A percentile compares a stretch with the other conserved stretches of the same genome.
These are phyloP conservation scores for Hyles lineata DNA, from an alignment of 2,888 invertebrate species.

Conservation along the genomic window DNA sequence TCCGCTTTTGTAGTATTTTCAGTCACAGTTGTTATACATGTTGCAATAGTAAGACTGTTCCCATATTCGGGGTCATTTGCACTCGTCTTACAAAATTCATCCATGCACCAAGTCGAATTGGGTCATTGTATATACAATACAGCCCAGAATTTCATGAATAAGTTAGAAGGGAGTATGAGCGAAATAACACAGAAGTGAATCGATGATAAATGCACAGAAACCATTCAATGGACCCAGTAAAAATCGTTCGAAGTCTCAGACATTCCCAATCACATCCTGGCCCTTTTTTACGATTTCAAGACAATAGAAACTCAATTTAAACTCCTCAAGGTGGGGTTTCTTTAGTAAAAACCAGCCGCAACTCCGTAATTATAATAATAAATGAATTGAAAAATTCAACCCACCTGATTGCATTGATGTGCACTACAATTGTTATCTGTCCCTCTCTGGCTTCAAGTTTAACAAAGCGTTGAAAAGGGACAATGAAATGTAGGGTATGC, in stretches of 20 bases:
- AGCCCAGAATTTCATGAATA: not conserved
- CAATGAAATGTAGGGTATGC: conserved; percentile 50
- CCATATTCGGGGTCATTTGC: not conserved
- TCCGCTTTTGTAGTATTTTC: no score
- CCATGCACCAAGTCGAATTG: not conserved
- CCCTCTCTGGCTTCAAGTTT: conserved; percentile 42
- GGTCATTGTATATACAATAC: not conserved
- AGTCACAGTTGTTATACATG: not conserved
- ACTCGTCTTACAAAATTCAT: not conserved
- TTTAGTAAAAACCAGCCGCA: conserved; percentile 2
- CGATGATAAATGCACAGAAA: no score
- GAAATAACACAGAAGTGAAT: not conserved
- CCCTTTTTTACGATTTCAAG: not conserved
- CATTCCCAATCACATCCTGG: not conserved
- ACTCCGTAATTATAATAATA: conserved; percentile 4
- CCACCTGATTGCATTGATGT: conserved; percentile 42
- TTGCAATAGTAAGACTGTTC: not conserved
- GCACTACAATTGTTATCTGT: conserved; percentile 46
- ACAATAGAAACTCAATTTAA: conserved; percentile 13
- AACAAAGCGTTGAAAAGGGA: conserved; percentile 41
- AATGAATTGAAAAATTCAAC: conserved; percentile 31
- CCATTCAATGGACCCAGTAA: not conserved
- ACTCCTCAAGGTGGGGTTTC: not conserved
- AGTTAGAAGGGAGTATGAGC: no score
- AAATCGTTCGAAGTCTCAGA: not conserved